Base-by-base conservation (phyloP, 1,140 invertebrate genomes). In the Alviniconcha marisindica region DNA sequence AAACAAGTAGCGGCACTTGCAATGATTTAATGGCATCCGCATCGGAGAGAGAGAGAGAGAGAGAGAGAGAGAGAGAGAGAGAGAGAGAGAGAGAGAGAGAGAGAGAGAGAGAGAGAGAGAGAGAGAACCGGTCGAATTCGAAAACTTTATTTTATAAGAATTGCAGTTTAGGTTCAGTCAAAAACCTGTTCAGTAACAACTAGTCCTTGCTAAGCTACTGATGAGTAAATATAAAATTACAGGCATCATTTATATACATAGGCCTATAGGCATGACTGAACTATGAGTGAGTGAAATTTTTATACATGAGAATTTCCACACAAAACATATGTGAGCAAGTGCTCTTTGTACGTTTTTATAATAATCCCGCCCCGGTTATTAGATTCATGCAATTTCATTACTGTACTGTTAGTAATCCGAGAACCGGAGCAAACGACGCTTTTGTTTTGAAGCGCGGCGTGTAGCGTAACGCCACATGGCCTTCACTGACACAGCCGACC, bases 21-120 rank as follows among this genome's bases (percentile, higher is more conserved):
- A 42, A 5, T 12, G 40, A 33, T 7, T 10, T 7, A 69, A 28
- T 10, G 40, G 31, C 4, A 42, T 15, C 21, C 21, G 73, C 4
- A 42, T 33, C 14, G 44, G 73, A 42, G 38, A 28, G 73, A 69
- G 66, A 42, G 73, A 7, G 73, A 28, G 40, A 76, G 2, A 2
- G 38, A 42, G 5, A 7, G 38, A 76, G 73, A 12, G 73, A 42
- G 28, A 28, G 73, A 76, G 44, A 0, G 36, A 1, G 73, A 76
- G 28, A 76, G 73, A 28, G 28, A 7, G 73, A 2, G 73, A 42
- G 38, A 7, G 28, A 28, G 73, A 73, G 71, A 33, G 71, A 33
- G 71, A 73, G 31, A 73, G 71, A 33, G 12, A 12, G 71, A 73
- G 71, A 33, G 71, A 42, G 31, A 33, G 71, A 73, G 71, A 33